Percentiles rank a stretch among this genome's conserved stretches.
These are phyloP conservation scores for Drosophila phalerata DNA, from an alignment of 2,888 invertebrate genomes.

Conservation along the genomic window DNA sequence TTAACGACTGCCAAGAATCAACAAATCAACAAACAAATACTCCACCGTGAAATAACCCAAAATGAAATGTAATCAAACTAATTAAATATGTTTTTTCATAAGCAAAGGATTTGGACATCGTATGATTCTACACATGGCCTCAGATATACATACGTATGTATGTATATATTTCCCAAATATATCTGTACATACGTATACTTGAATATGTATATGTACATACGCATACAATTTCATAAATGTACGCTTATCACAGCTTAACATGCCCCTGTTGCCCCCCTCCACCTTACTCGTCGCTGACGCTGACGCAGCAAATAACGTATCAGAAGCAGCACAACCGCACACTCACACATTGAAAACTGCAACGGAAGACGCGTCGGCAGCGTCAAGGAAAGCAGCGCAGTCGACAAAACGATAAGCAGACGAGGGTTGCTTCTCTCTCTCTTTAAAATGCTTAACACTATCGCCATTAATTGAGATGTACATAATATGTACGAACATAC, in stretches of 20 bases:
- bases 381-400: conserved; percentile 47
- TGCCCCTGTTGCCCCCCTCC: conserved; percentile 34
- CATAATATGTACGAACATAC: background rate
- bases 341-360: conserved; percentile 33
- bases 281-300: conserved; percentile 5
- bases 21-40: conserved; percentile 20
- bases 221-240: conserved; percentile 35
- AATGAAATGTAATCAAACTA: conserved; percentile 17
- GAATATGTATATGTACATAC: background rate
- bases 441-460: conserved; percentile 17
- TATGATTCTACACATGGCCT: conserved; percentile 1
- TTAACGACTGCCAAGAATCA: conserved; percentile 44
- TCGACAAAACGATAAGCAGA: conserved; percentile 42
- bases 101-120: conserved; percentile 14
- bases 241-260: conserved; percentile 58
- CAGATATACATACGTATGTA: background rate
- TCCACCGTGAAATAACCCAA: conserved; percentile 5
- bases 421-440: conserved; percentile 14
- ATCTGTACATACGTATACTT: conserved; percentile 1
- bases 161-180: conserved; percentile 4
- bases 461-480: conserved; percentile 24
- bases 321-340: conserved; percentile 28
- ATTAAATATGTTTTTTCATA: conserved; percentile 10
- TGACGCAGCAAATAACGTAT: conserved; percentile 45
- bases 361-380: conserved; percentile 44